Evolutionary conservation across 2,888 invertebrate species (phyloP).

Genomic region (Drosophila greeni): DNA sequence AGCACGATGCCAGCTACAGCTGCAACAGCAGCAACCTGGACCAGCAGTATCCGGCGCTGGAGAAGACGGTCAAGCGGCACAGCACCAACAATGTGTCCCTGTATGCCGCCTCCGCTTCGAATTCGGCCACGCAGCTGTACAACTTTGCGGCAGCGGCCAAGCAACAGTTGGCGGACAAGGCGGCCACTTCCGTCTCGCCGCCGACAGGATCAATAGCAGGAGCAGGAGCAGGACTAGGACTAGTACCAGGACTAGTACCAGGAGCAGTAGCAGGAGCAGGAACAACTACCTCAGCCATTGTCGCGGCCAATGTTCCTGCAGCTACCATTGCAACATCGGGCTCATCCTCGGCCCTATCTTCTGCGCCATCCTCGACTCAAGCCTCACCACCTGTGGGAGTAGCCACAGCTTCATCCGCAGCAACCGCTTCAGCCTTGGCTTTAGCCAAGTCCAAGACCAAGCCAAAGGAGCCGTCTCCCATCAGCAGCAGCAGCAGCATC

Average conservation of each 20-base stretch:
- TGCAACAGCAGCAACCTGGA: conserved; percentile 76
- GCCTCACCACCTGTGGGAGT: neutral
- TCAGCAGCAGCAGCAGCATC: conserved; percentile 18
- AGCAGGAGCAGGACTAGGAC: no score
- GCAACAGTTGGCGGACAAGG: conserved; percentile 34
- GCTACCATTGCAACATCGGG: neutral
- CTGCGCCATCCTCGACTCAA: conserved; percentile 1
- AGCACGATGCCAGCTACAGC: conserved; percentile 72
- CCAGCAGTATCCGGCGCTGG: conserved; percentile 79
- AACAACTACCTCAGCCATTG: conserved; percentile 55
- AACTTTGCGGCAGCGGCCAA: conserved; percentile 61
- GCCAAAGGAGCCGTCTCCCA: conserved; percentile 53
- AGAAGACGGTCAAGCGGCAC: conserved; percentile 78
- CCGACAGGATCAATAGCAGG: neutral
- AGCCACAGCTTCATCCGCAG: neutral
- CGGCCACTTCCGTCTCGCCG: neutral
- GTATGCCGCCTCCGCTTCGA: conserved; percentile 17
- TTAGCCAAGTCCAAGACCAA: conserved; percentile 53
- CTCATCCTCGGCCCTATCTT: neutral
- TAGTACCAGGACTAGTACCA: neutral
- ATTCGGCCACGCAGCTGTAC: conserved; percentile 15
- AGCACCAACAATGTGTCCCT: conserved; percentile 68
- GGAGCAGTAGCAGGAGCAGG: conserved; percentile 1
- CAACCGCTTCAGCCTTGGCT: neutral
- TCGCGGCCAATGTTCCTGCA: conserved; percentile 21